Evolutionary conservation across 2,113 vertebrate species (phyloP).

Genomic region (Galeopterus variegatus): DNA sequence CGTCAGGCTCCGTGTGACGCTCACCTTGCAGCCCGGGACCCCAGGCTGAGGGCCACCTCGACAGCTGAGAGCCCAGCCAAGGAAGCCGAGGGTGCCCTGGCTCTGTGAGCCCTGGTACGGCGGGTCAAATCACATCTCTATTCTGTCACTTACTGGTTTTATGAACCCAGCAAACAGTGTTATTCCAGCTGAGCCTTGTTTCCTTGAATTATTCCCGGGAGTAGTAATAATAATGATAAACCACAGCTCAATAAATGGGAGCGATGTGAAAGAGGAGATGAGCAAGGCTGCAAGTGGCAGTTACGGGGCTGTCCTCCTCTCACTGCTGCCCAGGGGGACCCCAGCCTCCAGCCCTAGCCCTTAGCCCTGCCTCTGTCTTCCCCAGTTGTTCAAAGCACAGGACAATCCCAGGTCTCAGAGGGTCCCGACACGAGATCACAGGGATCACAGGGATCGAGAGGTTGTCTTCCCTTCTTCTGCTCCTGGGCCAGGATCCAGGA

Average conservation of each 20-base stretch:
- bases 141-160: background rate
- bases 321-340: background rate
- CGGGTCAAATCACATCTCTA: background rate
- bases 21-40: background rate
- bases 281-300: background rate
- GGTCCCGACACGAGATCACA: background rate
- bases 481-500: background rate
- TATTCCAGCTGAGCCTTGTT: background rate
- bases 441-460: too few species aligned
- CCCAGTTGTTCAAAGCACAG: background rate
- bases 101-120: background rate
- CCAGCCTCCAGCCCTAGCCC: background rate
- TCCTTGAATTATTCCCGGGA: background rate
- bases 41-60: background rate
- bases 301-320: background rate
- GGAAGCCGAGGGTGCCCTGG: background rate
- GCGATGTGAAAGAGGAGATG: background rate
- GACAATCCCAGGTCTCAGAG: background rate
- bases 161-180: background rate
- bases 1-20: rapidly evolving
- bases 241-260: background rate
- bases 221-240: background rate
- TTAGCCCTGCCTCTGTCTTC: background rate
- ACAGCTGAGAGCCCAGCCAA: background rate
- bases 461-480: too few species aligned